These are phyloP conservation scores for Ameiurus melas DNA, from an alignment of 2,113 vertebrate genomes.

Conservation along the genomic window DNA sequence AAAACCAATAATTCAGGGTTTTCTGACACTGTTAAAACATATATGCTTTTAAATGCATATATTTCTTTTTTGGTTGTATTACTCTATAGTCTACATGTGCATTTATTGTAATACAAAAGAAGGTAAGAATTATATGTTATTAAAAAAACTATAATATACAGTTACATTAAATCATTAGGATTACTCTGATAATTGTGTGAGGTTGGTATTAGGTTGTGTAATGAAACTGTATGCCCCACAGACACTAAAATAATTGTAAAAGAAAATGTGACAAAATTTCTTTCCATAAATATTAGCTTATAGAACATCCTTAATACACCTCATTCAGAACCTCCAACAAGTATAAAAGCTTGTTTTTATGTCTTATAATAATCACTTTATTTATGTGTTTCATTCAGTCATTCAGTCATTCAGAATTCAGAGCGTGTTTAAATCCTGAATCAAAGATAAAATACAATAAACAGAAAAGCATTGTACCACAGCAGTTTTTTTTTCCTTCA, in stretches of 20 bases:
- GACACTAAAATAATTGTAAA: background rate
- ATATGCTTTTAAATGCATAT: background rate
- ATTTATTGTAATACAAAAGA: too few species aligned
- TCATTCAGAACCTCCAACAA: background rate
- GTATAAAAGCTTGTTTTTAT: background rate
- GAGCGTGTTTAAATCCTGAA: too few species aligned
- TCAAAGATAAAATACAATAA: background rate
- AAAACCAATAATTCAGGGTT: too few species aligned
- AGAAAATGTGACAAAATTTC: background rate
- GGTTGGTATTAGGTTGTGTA: background rate
- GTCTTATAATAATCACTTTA: background rate
- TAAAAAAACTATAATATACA: too few species aligned
- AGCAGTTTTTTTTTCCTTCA: background rate
- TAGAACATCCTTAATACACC: background rate
- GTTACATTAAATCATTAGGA: too few species aligned
- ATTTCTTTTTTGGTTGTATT: too few species aligned
- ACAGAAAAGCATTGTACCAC: too few species aligned
- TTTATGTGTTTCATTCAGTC: background rate
- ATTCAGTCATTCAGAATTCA: background rate
- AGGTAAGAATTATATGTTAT: too few species aligned
- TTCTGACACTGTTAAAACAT: too few species aligned
- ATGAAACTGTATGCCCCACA: background rate
- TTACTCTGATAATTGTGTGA: too few species aligned
- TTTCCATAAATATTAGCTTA: background rate
- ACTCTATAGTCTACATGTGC: too few species aligned